phyloP scores from a whole-genome alignment of 2,888 invertebrate genomes.

The Nipponacmea schrenckii region DNA sequence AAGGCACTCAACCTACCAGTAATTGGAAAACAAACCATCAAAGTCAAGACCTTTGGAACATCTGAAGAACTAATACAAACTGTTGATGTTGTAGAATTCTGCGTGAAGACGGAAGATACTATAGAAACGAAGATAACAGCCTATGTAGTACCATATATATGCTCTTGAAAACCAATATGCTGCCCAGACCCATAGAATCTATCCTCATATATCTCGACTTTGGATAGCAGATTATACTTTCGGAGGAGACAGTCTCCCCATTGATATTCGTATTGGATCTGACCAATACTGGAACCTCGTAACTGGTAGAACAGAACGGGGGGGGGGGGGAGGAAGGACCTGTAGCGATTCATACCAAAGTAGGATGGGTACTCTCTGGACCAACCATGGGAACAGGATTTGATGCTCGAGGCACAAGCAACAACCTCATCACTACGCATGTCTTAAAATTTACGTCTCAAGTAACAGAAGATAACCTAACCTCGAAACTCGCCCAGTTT shows the following conservation, averaged over 20 bases:
- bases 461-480: no score
- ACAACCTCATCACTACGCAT: no score
- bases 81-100: not conserved
- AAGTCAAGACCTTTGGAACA: not conserved
- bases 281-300: slow-evolving; percentile 1
- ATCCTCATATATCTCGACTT: not conserved
- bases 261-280: not conserved
- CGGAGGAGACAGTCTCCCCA: not conserved
- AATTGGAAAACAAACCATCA: not conserved
- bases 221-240: not conserved
- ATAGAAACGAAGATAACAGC: not conserved
- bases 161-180: not conserved
- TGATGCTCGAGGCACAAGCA: no score
- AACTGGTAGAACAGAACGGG: not conserved
- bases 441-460: no score
- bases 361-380: not conserved
- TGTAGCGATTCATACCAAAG: not conserved
- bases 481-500: not conserved
- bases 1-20: not conserved
- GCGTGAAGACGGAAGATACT: not conserved
- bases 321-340: not conserved
- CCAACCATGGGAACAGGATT: not conserved
- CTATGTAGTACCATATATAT: no score
- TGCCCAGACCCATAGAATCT: no score
- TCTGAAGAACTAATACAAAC: not conserved